Conservation (phyloP, 2,113 vertebrate species). For the Platichthys stellatus region DNA sequence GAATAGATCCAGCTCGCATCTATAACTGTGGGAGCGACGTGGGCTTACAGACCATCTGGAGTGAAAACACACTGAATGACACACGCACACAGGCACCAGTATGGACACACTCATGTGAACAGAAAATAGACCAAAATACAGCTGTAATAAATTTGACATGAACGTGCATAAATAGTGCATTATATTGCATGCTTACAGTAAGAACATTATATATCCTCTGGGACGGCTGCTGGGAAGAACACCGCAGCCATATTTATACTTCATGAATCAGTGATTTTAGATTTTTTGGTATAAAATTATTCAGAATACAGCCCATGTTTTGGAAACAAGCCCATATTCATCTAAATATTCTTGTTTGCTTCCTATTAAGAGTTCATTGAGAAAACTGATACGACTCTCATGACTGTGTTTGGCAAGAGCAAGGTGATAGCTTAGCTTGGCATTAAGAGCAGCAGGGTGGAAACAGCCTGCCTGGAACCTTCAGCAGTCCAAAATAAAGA, state of each 20-base stretch:
- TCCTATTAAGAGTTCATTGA: background rate
- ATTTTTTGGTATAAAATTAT: background rate
- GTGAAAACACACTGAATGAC: conserved; percentile 13
- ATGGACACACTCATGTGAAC: conserved; percentile 18
- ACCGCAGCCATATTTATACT: conserved; percentile 23
- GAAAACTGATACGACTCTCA: background rate
- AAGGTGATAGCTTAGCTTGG: conserved; percentile 1
- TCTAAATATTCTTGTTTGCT: background rate
- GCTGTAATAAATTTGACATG: conserved; percentile 60
- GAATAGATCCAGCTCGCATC: conserved; percentile 49
- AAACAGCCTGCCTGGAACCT: background rate
- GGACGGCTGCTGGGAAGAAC: conserved; percentile 20
- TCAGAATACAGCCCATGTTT: background rate
- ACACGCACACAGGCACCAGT: conserved; percentile 7
- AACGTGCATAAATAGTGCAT: conserved; percentile 62
- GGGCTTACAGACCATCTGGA: conserved; percentile 64
- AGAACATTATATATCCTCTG: conserved; percentile 26
- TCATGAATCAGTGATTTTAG: conserved; percentile 7
- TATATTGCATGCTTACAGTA: conserved; percentile 36
- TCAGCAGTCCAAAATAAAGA: background rate
- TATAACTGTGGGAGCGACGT: conserved; percentile 43
- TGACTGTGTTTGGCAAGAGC: background rate
- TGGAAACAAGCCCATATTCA: background rate
- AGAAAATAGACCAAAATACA: conserved; percentile 41
- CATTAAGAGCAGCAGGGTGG: background rate